phyloP scores from a whole-genome alignment of 64 coral and sea anemone genomes.

The Dendronephthya gigantea region DNA sequence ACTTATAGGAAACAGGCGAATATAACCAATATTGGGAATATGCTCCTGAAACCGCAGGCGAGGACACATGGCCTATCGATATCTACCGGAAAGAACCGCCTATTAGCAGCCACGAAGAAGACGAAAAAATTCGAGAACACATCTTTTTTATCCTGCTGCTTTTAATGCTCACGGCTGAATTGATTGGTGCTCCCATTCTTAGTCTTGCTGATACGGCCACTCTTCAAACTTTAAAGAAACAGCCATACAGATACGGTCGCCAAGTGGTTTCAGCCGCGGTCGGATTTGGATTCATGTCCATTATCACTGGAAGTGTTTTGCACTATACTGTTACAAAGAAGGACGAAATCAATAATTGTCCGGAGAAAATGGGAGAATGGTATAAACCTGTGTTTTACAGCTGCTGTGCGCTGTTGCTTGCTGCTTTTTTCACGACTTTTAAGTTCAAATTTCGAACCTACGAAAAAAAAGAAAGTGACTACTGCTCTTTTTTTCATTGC shows the following conservation, averaged over 20 bases:
- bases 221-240: constrained; percentile 70
- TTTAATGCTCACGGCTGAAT: constrained; percentile 59
- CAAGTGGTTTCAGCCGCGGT: constrained; percentile 68
- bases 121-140: neutral
- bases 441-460: constrained; percentile 59
- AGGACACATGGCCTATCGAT: neutral
- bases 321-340: constrained; percentile 49
- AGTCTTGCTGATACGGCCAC: constrained; percentile 75
- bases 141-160: constrained; percentile 60
- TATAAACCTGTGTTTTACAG: constrained; percentile 93
- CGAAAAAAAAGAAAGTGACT: constrained; percentile 30
- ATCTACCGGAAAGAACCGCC: neutral
- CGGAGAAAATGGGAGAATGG: constrained; percentile 63
- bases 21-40: neutral
- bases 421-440: constrained; percentile 57
- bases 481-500: constrained; percentile 49
- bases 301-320: constrained; percentile 70
- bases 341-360: constrained; percentile 58
- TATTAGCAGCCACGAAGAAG: neutral
- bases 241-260: constrained; percentile 63
- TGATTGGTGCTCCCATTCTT: constrained; percentile 65
- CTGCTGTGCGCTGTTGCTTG: constrained; percentile 56
- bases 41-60: neutral
- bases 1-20: neutral
- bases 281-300: constrained; percentile 66